Percentiles rank a stretch among this genome's conserved stretches.
phyloP scores from a whole-genome alignment of 2,113 vertebrate genomes.

The Taurulus bubalis region DNA sequence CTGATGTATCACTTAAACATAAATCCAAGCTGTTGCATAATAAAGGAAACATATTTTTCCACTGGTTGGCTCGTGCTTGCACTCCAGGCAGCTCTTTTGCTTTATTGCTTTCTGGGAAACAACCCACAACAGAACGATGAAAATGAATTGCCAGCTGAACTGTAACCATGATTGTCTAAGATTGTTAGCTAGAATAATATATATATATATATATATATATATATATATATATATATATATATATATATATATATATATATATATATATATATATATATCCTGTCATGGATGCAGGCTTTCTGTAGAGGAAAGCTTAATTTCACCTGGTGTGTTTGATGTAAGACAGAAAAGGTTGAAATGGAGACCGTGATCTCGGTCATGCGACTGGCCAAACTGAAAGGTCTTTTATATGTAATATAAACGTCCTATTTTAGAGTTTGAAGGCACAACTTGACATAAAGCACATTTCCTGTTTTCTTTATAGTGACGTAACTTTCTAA shows the following conservation, averaged over 20 bases:
- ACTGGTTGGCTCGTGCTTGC: constrained; percentile 28
- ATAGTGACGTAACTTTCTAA: background rate
- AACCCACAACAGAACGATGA: constrained; percentile 22
- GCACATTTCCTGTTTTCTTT: background rate
- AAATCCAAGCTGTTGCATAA: constrained; percentile 38
- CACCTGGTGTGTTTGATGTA: constrained; percentile 16
- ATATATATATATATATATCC: no score
- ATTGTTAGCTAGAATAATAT: background rate
- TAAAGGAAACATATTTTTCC: constrained; percentile 52
- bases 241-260: no score
- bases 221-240: no score
- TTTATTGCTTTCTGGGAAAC: constrained; percentile 57
- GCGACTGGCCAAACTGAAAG: background rate
- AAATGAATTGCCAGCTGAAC: constrained; percentile 18
- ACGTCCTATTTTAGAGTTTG: background rate
- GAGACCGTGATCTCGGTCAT: background rate
- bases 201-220: no score
- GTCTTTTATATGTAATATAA: background rate
- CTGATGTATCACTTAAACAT: constrained; percentile 15
- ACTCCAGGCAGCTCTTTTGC: constrained; percentile 33
- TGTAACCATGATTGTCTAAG: constrained; percentile 7
- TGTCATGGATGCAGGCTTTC: background rate
- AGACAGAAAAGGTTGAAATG: constrained; percentile 4
- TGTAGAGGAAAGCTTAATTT: background rate
- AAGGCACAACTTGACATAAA: background rate